Conservation (phyloP, 2,113 vertebrate species). For the Mugil cephalus region DNA sequence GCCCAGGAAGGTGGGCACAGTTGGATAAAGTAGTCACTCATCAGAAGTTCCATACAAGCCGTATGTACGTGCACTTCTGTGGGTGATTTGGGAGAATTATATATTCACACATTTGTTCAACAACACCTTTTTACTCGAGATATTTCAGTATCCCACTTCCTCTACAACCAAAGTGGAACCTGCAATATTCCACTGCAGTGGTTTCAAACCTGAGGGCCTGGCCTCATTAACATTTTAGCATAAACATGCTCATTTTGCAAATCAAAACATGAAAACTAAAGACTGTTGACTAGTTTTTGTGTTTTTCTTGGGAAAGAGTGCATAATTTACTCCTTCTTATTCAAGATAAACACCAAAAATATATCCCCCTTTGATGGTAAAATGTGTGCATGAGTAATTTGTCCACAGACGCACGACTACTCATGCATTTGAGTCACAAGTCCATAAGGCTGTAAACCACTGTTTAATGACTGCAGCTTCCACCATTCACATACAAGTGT, state of each 20-base stretch:
- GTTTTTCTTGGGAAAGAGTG: too few relatives aligned
- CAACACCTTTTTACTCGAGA: not conserved
- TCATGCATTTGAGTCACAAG: not conserved
- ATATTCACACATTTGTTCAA: not conserved
- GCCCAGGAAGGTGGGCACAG: not conserved
- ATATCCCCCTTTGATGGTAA: not conserved
- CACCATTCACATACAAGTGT: too few relatives aligned
- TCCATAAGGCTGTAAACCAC: conserved; percentile 3
- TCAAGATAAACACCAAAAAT: conserved; percentile 1
- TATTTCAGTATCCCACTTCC: not conserved
- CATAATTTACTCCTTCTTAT: not conserved
- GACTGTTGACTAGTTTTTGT: too few relatives aligned
- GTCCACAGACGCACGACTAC: not conserved
- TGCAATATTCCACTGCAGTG: not conserved
- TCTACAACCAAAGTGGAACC: not conserved
- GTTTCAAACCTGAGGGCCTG: not conserved
- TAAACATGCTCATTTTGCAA: not conserved
- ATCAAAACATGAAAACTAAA: not conserved
- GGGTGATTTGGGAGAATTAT: not conserved
- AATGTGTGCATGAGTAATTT: not conserved
- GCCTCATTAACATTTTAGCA: not conserved
- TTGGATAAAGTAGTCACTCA: not conserved
- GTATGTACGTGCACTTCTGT: not conserved
- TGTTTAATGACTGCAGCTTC: conserved; percentile 1
- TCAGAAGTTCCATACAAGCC: not conserved